phyloP scores from a whole-genome alignment of 2,888 invertebrate genomes.

The Pegoplata infirma region DNA sequence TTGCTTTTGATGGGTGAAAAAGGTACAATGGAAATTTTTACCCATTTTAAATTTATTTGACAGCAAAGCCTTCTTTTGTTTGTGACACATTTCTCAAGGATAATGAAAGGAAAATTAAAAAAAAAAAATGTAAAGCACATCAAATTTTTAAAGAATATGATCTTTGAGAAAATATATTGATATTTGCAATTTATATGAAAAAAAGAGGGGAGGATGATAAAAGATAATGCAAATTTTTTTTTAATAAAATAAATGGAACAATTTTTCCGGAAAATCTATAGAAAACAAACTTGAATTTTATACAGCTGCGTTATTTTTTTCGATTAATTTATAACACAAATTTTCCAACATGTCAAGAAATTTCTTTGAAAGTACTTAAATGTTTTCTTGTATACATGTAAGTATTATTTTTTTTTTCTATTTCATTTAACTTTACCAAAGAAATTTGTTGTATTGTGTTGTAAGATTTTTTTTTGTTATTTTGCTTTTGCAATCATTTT shows the following conservation, averaged over 20 bases:
- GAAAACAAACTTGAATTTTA: neutral
- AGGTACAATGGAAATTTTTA: constrained; percentile 10
- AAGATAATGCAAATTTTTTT: constrained; percentile 32
- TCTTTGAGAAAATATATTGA: constrained; percentile 31
- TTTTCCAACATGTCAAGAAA: neutral
- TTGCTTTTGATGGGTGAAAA: constrained; percentile 1
- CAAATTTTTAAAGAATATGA: constrained; percentile 9
- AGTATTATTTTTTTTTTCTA: neutral
- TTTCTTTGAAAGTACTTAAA: neutral
- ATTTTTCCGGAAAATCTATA: neutral
- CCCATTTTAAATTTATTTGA: constrained; percentile 55
- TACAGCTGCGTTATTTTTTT: constrained; percentile 27
- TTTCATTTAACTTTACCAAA: constrained; percentile 21
- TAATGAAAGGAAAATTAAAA: neutral
- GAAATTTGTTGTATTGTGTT: constrained; percentile 50
- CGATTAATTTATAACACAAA: neutral
- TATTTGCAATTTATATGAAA: constrained; percentile 12
- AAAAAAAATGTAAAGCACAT: constrained; percentile 14
- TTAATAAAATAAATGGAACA: neutral
- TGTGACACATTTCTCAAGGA: constrained; percentile 20
- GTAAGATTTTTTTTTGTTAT: constrained; percentile 14
- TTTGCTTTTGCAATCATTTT: constrained; percentile 45
- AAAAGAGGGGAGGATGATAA: constrained; percentile 12
- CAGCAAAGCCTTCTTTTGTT: constrained; percentile 55
- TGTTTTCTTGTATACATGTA: neutral